These are phyloP conservation scores for Drosophila rellima DNA, from an alignment of 2,888 invertebrate genomes.

Conservation along the genomic window DNA sequence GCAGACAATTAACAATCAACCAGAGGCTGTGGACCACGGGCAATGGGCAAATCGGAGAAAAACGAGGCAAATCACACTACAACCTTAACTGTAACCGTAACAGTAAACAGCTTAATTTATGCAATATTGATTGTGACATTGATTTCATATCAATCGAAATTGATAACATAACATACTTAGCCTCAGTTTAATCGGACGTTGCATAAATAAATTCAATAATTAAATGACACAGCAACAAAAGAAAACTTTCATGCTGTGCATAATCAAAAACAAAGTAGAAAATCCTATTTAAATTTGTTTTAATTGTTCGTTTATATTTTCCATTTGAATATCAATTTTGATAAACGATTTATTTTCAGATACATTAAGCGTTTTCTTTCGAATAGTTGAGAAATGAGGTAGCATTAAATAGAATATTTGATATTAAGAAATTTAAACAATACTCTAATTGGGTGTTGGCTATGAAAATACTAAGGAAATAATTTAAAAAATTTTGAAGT, in stretches of 20 bases:
- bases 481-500: background rate
- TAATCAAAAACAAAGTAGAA: background rate
- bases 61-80: constrained; percentile 14
- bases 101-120: constrained; percentile 42
- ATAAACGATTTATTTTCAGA: background rate
- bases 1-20: constrained; percentile 23
- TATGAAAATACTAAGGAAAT: too few species aligned
- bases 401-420: too few species aligned
- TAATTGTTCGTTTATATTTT: background rate
- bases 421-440: background rate
- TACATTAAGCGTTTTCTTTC: background rate
- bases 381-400: too few species aligned
- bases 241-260: background rate
- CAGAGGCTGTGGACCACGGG: constrained; percentile 17
- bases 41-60: constrained; percentile 12
- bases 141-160: constrained; percentile 48
- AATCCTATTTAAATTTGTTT: background rate
- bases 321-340: background rate
- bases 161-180: constrained; percentile 21
- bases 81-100: constrained; percentile 33
- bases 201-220: constrained; percentile 29
- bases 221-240: constrained; percentile 1
- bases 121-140: constrained; percentile 73
- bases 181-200: constrained; percentile 29
- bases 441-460: background rate